Percentiles rank a stretch among this genome's conserved stretches.
These are phyloP conservation scores for Temnothorax nylanderi DNA, from an alignment of 1,140 invertebrate species.

Conservation along the genomic window DNA sequence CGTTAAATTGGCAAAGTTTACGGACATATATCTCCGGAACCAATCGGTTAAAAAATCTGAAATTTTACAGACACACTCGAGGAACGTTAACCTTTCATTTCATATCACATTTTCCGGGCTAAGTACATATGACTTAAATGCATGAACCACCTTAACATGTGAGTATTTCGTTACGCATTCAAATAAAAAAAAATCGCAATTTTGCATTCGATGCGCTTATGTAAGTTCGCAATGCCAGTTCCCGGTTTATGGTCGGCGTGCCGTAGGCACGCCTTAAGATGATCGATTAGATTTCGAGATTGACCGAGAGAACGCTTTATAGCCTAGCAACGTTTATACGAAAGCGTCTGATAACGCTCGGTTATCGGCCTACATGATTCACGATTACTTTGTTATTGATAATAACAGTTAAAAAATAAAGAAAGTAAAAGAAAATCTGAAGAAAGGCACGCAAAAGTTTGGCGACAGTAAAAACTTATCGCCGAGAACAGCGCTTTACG, in stretches of 20 bases:
- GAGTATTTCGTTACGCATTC: background rate
- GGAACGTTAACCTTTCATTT: too few species aligned
- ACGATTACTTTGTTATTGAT: conserved; percentile 8
- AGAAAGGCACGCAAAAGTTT: background rate
- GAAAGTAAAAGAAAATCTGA: background rate
- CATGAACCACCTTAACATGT: too few species aligned
- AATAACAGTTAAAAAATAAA: background rate
- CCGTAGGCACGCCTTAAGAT: conserved; percentile 25
- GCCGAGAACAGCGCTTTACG: background rate
- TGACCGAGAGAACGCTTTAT: background rate
- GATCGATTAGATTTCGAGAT: conserved; percentile 39
- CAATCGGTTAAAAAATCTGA: too few species aligned
- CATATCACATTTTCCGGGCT: too few species aligned
- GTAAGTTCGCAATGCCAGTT: background rate
- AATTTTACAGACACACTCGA: too few species aligned
- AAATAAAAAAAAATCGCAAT: background rate
- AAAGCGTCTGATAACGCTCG: background rate
- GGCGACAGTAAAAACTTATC: background rate
- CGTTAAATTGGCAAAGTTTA: too few species aligned
- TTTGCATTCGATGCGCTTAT: background rate
- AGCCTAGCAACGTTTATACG: background rate
- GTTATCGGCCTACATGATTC: conserved; percentile 10
- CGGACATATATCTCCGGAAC: too few species aligned
- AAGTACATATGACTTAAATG: too few species aligned
- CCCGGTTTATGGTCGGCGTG: background rate